Percentiles rank a stretch among this genome's conserved stretches.
phyloP scores from a whole-genome alignment of 2,113 vertebrate genomes.

The Takifugu flavidus region DNA sequence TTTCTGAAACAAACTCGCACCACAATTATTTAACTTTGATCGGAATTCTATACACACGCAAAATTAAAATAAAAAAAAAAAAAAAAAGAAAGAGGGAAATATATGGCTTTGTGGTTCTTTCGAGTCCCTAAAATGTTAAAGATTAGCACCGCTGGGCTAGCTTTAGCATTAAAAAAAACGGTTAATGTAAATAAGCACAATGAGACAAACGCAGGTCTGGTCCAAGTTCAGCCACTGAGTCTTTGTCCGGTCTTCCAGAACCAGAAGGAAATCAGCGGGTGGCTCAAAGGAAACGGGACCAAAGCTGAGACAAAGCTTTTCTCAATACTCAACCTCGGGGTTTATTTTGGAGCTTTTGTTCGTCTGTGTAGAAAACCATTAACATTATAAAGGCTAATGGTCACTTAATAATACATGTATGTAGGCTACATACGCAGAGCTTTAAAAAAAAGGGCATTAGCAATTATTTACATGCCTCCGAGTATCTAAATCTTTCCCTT shows the following conservation, averaged over 20 bases:
- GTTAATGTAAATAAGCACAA: conserved; percentile 42
- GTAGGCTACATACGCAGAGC: conserved; percentile 32
- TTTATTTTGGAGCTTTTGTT: neutral
- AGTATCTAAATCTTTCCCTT: conserved; percentile 53
- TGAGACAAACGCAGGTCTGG: conserved; percentile 21
- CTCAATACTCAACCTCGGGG: neutral
- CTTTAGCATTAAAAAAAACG: conserved; percentile 34
- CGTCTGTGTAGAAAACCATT: conserved; percentile 34
- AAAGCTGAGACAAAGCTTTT: conserved; percentile 20
- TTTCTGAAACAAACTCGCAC: conserved; percentile 51
- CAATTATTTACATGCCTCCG: conserved; percentile 51
- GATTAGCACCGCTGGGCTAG: conserved; percentile 56
- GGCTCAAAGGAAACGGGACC: conserved; percentile 34
- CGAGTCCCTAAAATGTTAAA: conserved; percentile 36
- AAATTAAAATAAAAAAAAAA: too few species aligned
- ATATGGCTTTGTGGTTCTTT: conserved; percentile 16
- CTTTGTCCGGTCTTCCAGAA: conserved; percentile 44
- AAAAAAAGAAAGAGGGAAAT: neutral
- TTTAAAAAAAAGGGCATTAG: conserved; percentile 12
- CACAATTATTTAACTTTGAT: neutral
- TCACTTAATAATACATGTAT: conserved; percentile 30
- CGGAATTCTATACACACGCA: neutral
- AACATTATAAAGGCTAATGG: conserved; percentile 50
- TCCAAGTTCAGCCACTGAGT: conserved; percentile 41
- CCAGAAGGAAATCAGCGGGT: conserved; percentile 52